Base-by-base conservation (phyloP, 2,797 vertebrate species). In the Bufotes viridis region DNA sequence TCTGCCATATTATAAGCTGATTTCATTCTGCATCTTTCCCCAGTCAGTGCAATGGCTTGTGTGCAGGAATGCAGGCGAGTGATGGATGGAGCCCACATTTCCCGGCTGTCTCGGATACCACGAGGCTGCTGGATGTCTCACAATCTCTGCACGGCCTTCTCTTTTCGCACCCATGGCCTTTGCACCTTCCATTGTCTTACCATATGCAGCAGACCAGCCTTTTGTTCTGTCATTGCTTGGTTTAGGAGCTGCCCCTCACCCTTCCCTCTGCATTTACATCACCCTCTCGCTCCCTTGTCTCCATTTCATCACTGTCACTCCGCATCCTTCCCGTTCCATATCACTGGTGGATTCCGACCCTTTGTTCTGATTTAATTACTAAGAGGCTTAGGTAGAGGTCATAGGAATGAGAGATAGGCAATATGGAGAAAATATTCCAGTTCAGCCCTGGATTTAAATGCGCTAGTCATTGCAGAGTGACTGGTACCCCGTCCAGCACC, bases 1-100 rank as follows among this genome's bases (percentile, higher is more conserved):
- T 74, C 84, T 85, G 76, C 85, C 85, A 84, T 82, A 76, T 84
- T 87, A 87, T 87, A 87, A 87, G 81, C 86, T 87, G 85, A 80
- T 80, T 80, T 83, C 55, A 57, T 81, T 49, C 63, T 67, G 78
- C 84, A 80, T 82, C 84, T 82, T 63, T 51, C 76, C 67, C 85
- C 57, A 49, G 49, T 79, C 29, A 22, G n/a, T 34, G 72, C 60
- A 76, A 79, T 49, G 67, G 65, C 34, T 49, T 65, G 67, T 87
- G 81, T 83, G 74, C 78, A 67, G 85, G 85, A 85, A 87, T 87
- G 88, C 51, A 78, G 78, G 53, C 42, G 29, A 78, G 63, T 51
- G 70, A 76, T 63, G 67, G 80, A 61, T 29, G 58, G 58, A 49
- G 24, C 22, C 18, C 26, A 7, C 61, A 22, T 57, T 34, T 70